Base-by-base conservation (phyloP, 2,113 vertebrate genomes). In the Pardalotus punctatus region DNA sequence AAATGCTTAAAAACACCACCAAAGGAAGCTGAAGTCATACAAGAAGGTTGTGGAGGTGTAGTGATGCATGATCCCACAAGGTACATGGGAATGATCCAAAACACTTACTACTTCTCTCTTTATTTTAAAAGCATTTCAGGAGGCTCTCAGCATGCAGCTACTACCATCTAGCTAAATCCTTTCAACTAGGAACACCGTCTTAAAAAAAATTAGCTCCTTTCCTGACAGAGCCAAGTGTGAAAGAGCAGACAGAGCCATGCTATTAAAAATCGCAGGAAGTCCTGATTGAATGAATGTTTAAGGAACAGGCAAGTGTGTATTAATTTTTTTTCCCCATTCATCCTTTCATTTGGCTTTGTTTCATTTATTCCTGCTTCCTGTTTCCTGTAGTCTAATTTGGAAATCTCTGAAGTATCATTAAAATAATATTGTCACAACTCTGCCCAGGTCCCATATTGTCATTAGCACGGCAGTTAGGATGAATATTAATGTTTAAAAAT, bases 341-440 rank as follows among this genome's bases (percentile, higher is more conserved):
- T 79, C 73, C 80, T 93, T 95, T 91, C 84, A 67, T 56, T 88
- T 82, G 73, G 66, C 78, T 74, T 88, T 81, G 71, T 91, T 93
- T 74, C 70, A 64, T 90, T 95, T 86, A 86, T 86, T 88, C 58
- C 33, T 31, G 16, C 66, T 61, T 90, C 92, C 88, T 91, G 82
- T 70, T 96, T 96, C 94, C 94, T 93, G 56, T 51, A 67, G 74
- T 90, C 81, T 81, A 45, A 81, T 85, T 92, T 62, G 90, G 88
- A 96, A 96, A 92, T 93, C 83, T 92, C 93, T 71, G 38, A 66
- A 64, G 84, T 89, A 16, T 71, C 67, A 86, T 89, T 91, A 95
- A 93, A 94, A 61, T 53, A 64, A 74, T 20, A 31, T 31, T 64
- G 67, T 90, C 71, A 31, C 36, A 43, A 40, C 33, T 94, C 58